Conservation (phyloP, 2,113 vertebrate species). For the Regulus satrapa region DNA sequence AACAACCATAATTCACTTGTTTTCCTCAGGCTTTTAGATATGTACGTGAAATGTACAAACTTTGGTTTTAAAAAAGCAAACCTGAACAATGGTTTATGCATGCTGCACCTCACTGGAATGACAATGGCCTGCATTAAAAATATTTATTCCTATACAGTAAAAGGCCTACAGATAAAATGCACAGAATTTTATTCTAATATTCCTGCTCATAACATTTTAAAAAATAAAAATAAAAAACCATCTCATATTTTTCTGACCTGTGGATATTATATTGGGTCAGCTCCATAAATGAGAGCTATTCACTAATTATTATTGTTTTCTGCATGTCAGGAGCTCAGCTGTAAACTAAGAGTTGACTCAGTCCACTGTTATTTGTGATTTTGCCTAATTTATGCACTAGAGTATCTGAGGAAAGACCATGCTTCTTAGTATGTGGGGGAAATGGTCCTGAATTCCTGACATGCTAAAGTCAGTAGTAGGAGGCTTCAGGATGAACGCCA, state of each 20-base stretch:
- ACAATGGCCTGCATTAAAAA: not conserved
- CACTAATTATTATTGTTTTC: not conserved
- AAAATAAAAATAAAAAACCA: not conserved
- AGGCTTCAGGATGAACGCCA: not conserved
- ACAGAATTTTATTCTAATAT: not conserved
- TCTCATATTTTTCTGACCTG: not conserved
- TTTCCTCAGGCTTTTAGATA: conserved; percentile 9
- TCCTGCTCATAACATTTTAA: not conserved
- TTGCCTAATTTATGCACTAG: not conserved
- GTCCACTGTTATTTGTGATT: not conserved
- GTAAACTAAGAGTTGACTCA: not conserved
- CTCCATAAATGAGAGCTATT: not conserved
- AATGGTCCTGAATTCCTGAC: not conserved
- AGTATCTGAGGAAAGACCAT: not conserved
- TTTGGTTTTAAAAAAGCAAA: conserved; percentile 57
- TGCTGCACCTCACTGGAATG: conserved; percentile 9
- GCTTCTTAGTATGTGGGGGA: not conserved
- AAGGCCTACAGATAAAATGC: not conserved
- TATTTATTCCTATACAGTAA: not conserved
- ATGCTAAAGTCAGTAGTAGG: not conserved
- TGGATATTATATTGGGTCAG: not conserved
- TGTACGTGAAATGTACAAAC: not conserved
- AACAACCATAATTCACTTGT: not conserved
- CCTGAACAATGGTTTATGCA: conserved; percentile 16
- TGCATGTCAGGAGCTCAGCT: not conserved